Conservation (phyloP, 53 echinoderm and acorn worm species). For the Actinopyga echinites region DNA sequence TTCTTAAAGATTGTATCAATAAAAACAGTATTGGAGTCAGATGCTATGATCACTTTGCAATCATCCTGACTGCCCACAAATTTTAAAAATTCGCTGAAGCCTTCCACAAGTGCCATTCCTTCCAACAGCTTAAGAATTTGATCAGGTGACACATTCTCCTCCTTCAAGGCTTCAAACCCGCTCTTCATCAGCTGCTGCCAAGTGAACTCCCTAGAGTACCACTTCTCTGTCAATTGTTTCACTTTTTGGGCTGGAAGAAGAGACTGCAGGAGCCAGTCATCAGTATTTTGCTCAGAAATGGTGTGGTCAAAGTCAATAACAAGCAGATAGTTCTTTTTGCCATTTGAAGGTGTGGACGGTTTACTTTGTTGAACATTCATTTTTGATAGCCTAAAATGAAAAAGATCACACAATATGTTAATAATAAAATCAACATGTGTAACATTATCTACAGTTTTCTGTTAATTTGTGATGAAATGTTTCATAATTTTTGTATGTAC, state of each 20-base stretch:
- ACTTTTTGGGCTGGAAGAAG: constrained; percentile 72
- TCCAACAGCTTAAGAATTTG: constrained; percentile 57
- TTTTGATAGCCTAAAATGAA: no score
- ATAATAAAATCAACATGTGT: no score
- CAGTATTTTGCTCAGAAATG: constrained; percentile 82
- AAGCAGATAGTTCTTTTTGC: constrained; percentile 25
- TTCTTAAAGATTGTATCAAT: constrained; percentile 65
- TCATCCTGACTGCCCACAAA: constrained; percentile 49
- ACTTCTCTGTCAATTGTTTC: constrained; percentile 45
- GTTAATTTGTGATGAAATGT: no score
- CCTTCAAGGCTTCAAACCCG: constrained; percentile 72
- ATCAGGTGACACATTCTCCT: constrained; percentile 37
- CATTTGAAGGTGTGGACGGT: no score
- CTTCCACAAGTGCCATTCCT: constrained; percentile 64
- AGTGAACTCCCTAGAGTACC: constrained; percentile 58
- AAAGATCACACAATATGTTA: no score
- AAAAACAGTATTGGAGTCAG: constrained; percentile 87
- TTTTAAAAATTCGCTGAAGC: constrained; percentile 75
- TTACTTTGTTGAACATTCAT: no score
- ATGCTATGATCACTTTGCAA: constrained; percentile 71
- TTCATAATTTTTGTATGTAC: no score
- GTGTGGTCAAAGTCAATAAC: constrained; percentile 94
- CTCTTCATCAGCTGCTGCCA: constrained; percentile 88
- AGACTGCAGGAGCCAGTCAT: constrained; percentile 63
- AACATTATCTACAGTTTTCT: no score